Percentiles rank a stretch among this genome's conserved stretches.
These are phyloP conservation scores for Graptemys geographica DNA, from an alignment of 2,797 vertebrate genomes.

Conservation along the genomic window DNA sequence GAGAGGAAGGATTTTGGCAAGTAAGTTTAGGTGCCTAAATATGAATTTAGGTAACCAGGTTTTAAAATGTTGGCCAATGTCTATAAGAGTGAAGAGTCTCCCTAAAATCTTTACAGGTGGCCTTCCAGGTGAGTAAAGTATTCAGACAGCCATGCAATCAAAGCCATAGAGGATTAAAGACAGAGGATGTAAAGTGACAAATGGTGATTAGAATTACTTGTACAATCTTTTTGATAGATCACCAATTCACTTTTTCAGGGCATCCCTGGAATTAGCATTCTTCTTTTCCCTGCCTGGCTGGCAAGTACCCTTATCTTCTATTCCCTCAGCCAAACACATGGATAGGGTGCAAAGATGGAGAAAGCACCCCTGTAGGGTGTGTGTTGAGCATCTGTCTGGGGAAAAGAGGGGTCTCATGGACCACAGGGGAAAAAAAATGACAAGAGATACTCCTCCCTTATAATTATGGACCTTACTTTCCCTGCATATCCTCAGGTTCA, in stretches of 20 bases:
- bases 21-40: background rate
- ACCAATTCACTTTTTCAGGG: background rate
- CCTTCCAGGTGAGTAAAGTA: background rate
- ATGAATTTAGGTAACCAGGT: background rate
- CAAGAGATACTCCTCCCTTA: background rate
- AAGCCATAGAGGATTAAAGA: background rate
- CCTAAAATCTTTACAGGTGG: background rate
- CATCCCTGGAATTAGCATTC: background rate
- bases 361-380: background rate
- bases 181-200: background rate
- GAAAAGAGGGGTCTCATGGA: background rate
- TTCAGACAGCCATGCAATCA: background rate
- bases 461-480: background rate
- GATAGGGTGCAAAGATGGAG: background rate
- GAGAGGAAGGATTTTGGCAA: background rate
- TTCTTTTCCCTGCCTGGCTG: background rate
- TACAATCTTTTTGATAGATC: background rate
- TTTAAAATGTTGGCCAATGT: background rate
- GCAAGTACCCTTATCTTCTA: background rate
- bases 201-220: background rate
- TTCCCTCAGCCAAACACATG: background rate
- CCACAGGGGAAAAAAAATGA: background rate
- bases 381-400: fast-evolving
- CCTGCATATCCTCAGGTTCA: background rate
- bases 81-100: background rate